Conservation (phyloP, 1,140 invertebrate genomes). For the Paraescarpia echinospica region DNA sequence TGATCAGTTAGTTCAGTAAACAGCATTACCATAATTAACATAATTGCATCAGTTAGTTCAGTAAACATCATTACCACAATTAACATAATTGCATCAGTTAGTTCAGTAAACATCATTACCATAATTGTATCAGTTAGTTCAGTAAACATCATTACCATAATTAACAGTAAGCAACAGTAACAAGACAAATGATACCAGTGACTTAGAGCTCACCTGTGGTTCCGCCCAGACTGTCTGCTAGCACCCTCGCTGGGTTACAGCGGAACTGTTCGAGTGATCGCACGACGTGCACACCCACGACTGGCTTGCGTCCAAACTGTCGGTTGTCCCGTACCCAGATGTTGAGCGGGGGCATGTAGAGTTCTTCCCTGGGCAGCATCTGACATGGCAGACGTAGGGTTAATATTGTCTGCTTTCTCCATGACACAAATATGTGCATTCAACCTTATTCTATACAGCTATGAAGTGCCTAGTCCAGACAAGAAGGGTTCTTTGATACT, state of each 20-base stretch:
- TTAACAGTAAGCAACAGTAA: not conserved
- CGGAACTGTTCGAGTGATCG: conserved; percentile 57
- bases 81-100: too few relatives aligned
- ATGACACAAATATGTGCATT: not conserved
- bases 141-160: too few relatives aligned
- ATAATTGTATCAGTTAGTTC: too few relatives aligned
- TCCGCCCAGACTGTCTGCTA: not conserved
- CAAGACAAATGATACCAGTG: not conserved
- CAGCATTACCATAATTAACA: too few relatives aligned
- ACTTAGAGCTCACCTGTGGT: not conserved
- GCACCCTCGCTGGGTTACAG: conserved; percentile 38
- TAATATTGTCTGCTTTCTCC: not conserved
- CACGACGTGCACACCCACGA: conserved; percentile 58
- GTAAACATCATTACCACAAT: too few relatives aligned
- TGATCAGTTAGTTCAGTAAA: too few relatives aligned
- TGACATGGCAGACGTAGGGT: conserved; percentile 29
- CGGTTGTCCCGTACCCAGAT: conserved; percentile 60
- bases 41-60: too few relatives aligned
- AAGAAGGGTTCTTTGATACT: too few relatives aligned
- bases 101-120: too few relatives aligned
- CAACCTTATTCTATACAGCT: not conserved
- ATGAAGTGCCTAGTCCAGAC: too few relatives aligned
- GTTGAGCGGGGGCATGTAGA: conserved; percentile 62
- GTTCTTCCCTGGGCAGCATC: conserved; percentile 61
- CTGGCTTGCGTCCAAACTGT: conserved; percentile 60